Conservation (phyloP, 2,797 vertebrate species). For the Tapirus indicus region DNA sequence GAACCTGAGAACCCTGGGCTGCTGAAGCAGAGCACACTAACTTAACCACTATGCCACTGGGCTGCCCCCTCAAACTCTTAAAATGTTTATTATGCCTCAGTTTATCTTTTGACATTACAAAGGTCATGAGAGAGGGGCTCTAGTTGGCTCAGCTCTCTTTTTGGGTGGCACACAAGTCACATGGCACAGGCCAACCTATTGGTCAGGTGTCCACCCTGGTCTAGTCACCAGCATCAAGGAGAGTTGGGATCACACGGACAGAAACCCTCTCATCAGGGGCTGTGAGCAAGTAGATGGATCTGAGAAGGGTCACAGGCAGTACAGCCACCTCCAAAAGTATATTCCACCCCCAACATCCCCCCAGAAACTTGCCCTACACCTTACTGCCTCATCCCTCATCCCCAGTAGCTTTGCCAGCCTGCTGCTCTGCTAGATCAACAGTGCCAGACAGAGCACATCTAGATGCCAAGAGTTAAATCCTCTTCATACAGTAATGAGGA, state of each 20-base stretch:
- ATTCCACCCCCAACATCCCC: fast-evolving
- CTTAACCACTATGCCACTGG: too few relatives aligned
- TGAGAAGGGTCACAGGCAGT: not conserved
- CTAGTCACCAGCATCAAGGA: not conserved
- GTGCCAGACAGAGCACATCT: not conserved
- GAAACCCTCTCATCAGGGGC: not conserved
- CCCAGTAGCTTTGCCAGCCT: not conserved
- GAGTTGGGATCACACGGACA: not conserved
- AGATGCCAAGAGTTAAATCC: constrained; percentile 41
- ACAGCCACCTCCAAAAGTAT: not conserved
- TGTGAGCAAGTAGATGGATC: not conserved
- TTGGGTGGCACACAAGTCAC: not conserved
- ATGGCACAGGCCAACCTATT: not conserved
- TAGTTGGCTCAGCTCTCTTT: not conserved
- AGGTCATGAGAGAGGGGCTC: not conserved
- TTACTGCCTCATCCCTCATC: not conserved
- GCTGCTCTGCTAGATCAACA: not conserved
- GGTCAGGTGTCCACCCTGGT: not conserved
- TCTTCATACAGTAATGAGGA: constrained; percentile 20
- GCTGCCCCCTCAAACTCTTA: not conserved
- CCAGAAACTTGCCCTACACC: not conserved
- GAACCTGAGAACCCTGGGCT: too few relatives aligned
- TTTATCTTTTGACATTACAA: not conserved
- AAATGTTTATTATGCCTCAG: not conserved
- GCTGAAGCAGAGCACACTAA: too few relatives aligned